Evolutionary conservation across 2,113 vertebrate species (phyloP).

Genomic region (Heterotilapia buettikoferi): DNA sequence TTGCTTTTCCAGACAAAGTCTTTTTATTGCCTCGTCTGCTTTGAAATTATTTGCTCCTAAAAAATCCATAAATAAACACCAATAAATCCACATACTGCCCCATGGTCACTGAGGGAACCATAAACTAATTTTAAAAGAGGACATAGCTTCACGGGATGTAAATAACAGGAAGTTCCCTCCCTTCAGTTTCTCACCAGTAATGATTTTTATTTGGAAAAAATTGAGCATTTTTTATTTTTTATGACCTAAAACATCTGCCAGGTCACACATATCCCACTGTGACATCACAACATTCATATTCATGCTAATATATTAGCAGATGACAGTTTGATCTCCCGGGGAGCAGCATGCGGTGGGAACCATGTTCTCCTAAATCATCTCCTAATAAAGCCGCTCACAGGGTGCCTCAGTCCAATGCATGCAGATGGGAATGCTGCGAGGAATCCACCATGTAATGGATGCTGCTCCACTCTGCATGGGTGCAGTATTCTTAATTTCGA

Average conservation of each 20-base stretch:
- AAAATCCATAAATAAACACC: background rate
- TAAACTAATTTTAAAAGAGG: background rate
- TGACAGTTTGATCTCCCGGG: background rate
- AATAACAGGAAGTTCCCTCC: background rate
- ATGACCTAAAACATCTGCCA: background rate
- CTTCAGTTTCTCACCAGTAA: background rate
- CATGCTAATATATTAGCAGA: background rate
- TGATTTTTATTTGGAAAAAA: background rate
- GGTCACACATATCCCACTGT: background rate
- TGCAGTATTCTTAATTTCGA: background rate
- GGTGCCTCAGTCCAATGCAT: background rate
- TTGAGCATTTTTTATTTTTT: background rate
- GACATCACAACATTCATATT: background rate
- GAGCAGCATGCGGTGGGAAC: constrained; percentile 11
- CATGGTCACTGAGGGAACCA: background rate
- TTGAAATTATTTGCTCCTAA: background rate
- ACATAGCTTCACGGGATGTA: background rate
- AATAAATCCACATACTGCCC: background rate
- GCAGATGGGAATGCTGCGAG: background rate
- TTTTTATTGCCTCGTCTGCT: background rate
- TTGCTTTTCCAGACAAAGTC: background rate
- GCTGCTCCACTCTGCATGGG: background rate
- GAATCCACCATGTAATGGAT: background rate
- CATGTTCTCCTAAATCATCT: constrained; percentile 13
- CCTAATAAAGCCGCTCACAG: background rate